Evolutionary conservation across 2,113 vertebrate genomes (phyloP), one percentile per base, ranked within the genome.

Genomic region (Ammodytes marinus): DNA sequence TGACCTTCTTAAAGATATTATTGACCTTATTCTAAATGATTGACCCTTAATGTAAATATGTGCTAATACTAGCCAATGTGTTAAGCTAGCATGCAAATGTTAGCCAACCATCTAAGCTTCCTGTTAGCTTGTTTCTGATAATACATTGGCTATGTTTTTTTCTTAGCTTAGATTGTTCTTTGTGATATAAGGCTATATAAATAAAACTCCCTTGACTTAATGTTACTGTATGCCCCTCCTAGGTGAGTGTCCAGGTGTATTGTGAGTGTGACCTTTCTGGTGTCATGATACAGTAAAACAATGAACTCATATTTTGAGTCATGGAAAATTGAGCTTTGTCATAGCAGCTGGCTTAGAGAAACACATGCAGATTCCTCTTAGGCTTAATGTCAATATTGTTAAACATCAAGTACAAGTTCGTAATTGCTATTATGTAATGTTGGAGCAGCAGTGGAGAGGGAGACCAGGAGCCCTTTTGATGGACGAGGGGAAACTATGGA

Each of bases 331-430:
- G 8, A 53, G 3, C 39, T 13, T 39, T n/a, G 42, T 19, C 10
- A 55, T 42, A 42, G 37, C 54, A 11, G 54, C 39, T 53, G 11
- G 1, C 13, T 69, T 12, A 27, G 15, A 19, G 39, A 19, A 50
- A n/a, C 8, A 4, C 58, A 55, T 12, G 1, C 35, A 45, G 47
- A 46, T 17, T 58, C 12, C 52, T 55, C 12, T 5, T 1, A 50
- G 37, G 11, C 14, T 64, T 5, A 49, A 17, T 43, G 14, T 1
- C 14, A 55, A 5, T 8, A 19, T 10, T 68, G 5, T 37, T 19
- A 50, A 79, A 57, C 46, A 50, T 45, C 35, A 53, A 70, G 10
- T 50, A 35, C 55, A 50, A 42, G 50, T 45, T 75, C 14, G 27
- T 0, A 57, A 64, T 76, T 40, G 47, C 17, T 46, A 2, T 37